These are phyloP conservation scores for Magallana nippona DNA, from an alignment of 2,888 invertebrate genomes.

Conservation along the genomic window DNA sequence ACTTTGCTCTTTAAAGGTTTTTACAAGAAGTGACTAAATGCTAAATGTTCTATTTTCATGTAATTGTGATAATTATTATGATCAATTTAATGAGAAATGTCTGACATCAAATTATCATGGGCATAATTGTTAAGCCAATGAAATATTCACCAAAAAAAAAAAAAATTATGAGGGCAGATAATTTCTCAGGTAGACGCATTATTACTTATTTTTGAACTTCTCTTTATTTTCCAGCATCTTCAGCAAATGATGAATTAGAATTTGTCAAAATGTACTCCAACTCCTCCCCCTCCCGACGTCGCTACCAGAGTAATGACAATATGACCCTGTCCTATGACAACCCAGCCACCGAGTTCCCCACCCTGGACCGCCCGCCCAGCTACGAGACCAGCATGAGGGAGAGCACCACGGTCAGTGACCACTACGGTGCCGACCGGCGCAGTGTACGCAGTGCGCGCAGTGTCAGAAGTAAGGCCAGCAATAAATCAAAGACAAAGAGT, in stretches of 20 bases:
- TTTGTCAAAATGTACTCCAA: conserved; percentile 78
- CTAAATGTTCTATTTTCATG: no score
- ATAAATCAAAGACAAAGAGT: conserved; percentile 51
- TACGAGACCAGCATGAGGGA: conserved; percentile 73
- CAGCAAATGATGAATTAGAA: conserved; percentile 78
- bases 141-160: no score
- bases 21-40: no score
- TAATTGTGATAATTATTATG: no score
- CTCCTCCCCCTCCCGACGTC: conserved; percentile 56
- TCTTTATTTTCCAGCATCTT: conserved; percentile 70
- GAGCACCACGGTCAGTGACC: conserved; percentile 58
- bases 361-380: conserved; percentile 71
- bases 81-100: no score
- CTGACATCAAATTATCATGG: no score
- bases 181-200: no score
- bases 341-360: conserved; percentile 54
- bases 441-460: conserved; percentile 64
- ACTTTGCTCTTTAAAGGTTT: no score
- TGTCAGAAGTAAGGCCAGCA: conserved; percentile 69
- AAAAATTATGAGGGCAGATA: no score
- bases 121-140: no score
- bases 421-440: conserved; percentile 68
- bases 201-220: neutral
- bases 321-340: conserved; percentile 49
- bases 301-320: conserved; percentile 52